A percentile compares a stretch with the other conserved stretches of the same genome.
phyloP scores from a whole-genome alignment of 2,113 vertebrate genomes.

The Amphiprion percula region DNA sequence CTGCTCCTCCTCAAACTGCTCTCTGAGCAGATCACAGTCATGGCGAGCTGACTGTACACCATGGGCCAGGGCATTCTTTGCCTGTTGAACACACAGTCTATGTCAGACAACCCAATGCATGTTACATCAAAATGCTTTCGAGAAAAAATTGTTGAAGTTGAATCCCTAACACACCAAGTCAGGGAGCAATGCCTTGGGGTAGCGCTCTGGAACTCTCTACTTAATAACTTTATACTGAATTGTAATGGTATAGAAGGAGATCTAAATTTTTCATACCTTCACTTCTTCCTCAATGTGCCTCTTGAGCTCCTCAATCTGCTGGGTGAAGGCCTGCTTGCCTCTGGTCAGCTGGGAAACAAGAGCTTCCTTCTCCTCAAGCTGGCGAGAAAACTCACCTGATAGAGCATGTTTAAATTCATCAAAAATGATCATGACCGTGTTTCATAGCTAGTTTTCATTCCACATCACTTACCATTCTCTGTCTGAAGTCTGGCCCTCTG shows the following conservation, averaged over 20 bases:
- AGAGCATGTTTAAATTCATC: neutral
- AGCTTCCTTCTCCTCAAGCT: slow-evolving; percentile 83
- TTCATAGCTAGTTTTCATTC: too few species aligned
- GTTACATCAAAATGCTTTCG: neutral
- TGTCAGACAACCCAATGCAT: neutral
- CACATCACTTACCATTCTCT: slow-evolving; percentile 49
- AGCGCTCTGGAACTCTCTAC: too few species aligned
- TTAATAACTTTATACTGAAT: too few species aligned
- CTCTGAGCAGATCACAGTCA: too few species aligned
- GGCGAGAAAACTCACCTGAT: slow-evolving; percentile 83
- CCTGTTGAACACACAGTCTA: slow-evolving; percentile 69
- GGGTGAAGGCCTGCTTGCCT: neutral
- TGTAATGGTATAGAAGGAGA: too few species aligned
- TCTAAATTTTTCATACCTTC: slow-evolving; percentile 41
- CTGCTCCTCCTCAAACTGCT: too few species aligned
- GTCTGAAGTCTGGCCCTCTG: slow-evolving; percentile 62
- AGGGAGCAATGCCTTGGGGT: too few species aligned
- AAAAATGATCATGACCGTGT: too few species aligned
- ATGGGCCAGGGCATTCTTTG: slow-evolving; percentile 90
- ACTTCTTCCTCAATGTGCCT: slow-evolving; percentile 87
- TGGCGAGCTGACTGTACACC: slow-evolving; percentile 84
- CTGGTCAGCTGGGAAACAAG: slow-evolving; percentile 29
- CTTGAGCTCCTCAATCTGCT: slow-evolving; percentile 86
- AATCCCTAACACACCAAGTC: too few species aligned
- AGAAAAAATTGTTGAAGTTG: neutral